Evolutionary conservation across 2,888 invertebrate genomes (phyloP).

Genomic region (Drosophila pseudotalamancana): DNA sequence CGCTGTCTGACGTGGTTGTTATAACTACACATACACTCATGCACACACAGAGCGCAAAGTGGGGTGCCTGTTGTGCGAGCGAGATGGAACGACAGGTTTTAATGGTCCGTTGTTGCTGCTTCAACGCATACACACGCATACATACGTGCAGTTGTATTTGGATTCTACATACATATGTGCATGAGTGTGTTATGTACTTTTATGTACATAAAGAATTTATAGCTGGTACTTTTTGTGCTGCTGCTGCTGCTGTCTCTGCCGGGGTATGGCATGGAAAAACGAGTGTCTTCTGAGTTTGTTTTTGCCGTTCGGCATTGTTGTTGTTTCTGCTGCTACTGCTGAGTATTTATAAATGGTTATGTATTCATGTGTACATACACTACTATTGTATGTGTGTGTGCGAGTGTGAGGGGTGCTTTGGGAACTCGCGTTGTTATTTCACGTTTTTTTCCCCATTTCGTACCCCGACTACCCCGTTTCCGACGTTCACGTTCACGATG

Average conservation of each 20-base stretch:
- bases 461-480: slow-evolving; percentile 12
- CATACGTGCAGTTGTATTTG: no score
- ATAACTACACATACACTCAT: slow-evolving; percentile 50
- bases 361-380: slow-evolving; percentile 60
- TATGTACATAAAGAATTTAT: slow-evolving; percentile 74
- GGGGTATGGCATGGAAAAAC: slow-evolving; percentile 72
- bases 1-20: slow-evolving; percentile 75
- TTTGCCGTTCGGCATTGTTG: slow-evolving; percentile 60
- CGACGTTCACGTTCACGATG: slow-evolving; percentile 49
- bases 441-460: slow-evolving; percentile 46
- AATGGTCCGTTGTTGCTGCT: slow-evolving; percentile 73
- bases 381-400: slow-evolving; percentile 18
- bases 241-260: slow-evolving; percentile 41
- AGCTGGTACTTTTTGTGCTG: slow-evolving; percentile 69
- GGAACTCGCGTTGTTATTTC: slow-evolving; percentile 64
- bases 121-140: slow-evolving; percentile 64
- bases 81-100: slow-evolving; percentile 61
- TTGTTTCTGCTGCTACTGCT: slow-evolving; percentile 37
- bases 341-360: slow-evolving; percentile 76
- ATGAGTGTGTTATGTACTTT: slow-evolving; percentile 59
- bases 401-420: slow-evolving; percentile 61
- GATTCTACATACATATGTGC: slow-evolving; percentile 7
- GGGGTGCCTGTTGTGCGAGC: slow-evolving; percentile 61
- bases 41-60: slow-evolving; percentile 43
- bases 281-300: slow-evolving; percentile 70